phyloP scores from a whole-genome alignment of 2,797 vertebrate genomes.

The Oreonectes daqikongensis region DNA sequence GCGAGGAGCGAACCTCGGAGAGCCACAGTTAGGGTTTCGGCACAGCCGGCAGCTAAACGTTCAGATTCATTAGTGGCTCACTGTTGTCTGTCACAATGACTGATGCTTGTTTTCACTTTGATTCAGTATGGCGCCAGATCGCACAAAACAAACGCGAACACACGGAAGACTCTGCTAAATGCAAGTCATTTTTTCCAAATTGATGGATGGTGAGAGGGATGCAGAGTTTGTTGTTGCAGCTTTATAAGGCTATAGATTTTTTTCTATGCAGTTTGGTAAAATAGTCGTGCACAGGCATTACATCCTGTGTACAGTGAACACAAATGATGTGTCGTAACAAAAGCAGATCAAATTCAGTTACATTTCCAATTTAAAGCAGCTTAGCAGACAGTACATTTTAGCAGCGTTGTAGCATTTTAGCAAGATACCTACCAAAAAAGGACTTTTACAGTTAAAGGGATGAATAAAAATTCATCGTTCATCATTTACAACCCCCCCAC shows the following conservation, averaged over 20 bases:
- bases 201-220: background rate
- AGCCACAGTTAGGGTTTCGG: background rate
- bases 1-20: slow-evolving; percentile 8
- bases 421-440: no score
- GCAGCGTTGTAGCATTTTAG: no score
- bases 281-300: background rate
- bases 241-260: background rate
- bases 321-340: background rate
- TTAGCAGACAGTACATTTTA: background rate
- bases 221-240: background rate
- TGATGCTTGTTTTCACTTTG: slow-evolving; percentile 42
- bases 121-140: slow-evolving; percentile 44
- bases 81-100: slow-evolving; percentile 53
- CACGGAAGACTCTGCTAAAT: slow-evolving; percentile 16
- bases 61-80: slow-evolving; percentile 52
- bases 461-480: no score
- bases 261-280: background rate
- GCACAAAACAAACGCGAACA: slow-evolving; percentile 26
- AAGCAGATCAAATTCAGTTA: background rate
- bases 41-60: slow-evolving; percentile 34
- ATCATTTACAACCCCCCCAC: no score
- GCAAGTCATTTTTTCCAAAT: slow-evolving; percentile 34
- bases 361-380: background rate
- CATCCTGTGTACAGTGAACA: background rate
- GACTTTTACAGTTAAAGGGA: no score